Conservation (phyloP, 2,888 invertebrate species). For the Aphodius sticticus region DNA sequence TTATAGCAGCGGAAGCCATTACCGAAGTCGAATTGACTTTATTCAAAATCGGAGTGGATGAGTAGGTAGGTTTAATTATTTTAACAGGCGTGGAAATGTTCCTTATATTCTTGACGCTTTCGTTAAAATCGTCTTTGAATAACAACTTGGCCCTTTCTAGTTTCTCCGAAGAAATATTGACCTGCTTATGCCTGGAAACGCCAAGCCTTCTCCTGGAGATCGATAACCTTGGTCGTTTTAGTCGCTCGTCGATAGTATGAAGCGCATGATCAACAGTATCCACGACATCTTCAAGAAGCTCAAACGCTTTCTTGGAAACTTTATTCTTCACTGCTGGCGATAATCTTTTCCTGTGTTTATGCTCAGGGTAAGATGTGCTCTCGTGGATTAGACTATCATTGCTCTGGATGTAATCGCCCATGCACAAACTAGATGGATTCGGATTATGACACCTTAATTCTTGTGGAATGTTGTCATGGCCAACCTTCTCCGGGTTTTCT, state of each 20-base stretch:
- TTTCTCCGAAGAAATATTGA: slow-evolving; percentile 49
- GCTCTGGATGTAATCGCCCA: slow-evolving; percentile 32
- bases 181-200: slow-evolving; percentile 49
- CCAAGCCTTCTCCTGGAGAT: slow-evolving; percentile 49
- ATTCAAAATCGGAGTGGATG: slow-evolving; percentile 6
- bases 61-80: background rate
- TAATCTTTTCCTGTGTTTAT: background rate
- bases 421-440: slow-evolving; percentile 26
- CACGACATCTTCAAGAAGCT: slow-evolving; percentile 34
- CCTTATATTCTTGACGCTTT: slow-evolving; percentile 15
- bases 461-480: background rate
- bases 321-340: slow-evolving; percentile 5
- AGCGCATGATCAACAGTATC: slow-evolving; percentile 33
- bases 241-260: slow-evolving; percentile 30
- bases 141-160: slow-evolving; percentile 36
- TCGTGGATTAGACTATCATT: slow-evolving; percentile 9
- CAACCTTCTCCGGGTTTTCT: background rate
- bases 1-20: background rate
- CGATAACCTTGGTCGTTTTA: slow-evolving; percentile 11
- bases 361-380: slow-evolving; percentile 9
- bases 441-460: slow-evolving; percentile 11
- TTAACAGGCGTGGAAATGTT: background rate
- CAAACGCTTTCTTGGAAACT: slow-evolving; percentile 32
- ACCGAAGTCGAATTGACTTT: background rate
- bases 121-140: slow-evolving; percentile 34